Evolutionary conservation across 64 coral and sea anemone species (phyloP), one percentile per base, ranked within the genome.

Genomic region (Porites australiensis): DNA sequence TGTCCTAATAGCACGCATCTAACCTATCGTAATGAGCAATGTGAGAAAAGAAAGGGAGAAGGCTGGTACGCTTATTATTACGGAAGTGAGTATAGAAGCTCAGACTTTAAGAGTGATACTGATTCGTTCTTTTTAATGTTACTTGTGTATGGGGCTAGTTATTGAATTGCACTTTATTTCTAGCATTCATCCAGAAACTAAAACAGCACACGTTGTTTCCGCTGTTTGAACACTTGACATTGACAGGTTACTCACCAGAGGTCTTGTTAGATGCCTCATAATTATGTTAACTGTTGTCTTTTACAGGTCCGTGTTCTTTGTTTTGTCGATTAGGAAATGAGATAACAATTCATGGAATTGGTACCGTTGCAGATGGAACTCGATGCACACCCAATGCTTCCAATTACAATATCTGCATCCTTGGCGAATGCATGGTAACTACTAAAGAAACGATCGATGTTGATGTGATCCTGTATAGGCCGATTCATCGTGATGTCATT

Each of bases 351-450:
- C n/a, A 69, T 45, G 1, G 12, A 48, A 69, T 69, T 44, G 88
- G 88, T 6, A 81, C 0, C 1, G 88, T 90, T 10, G 61, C 59
- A 68, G 88, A 90, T 19, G 75, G 88, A 15, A 90, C 88, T 8
- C 64, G 88, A 81, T 90, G 88, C 54, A 79, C 20, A 27, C n/a
- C 20, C 23, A 75, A 90, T 13, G 7, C 75, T 7, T 12, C 8
- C 16, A 43, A 22, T 3, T 37, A 47, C 10, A 75, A 90, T 20
- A 75, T 90, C 11, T 90, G 88, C 59, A 90, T 90, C 43, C 4
- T 18, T 8, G 88, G 60, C 61, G 22, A 18, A 44, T 90, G 88
- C 19, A 53, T 19, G 58, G 88, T 90, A 49, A 53, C 8, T 74
- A 69, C 9, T 43, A 13, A 44, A 37, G 27, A 37, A 37, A 37